A percentile compares a stretch with the other conserved stretches of the same genome.
These are phyloP conservation scores for Gracilinanus agilis DNA, from an alignment of 2,113 vertebrate species.

Conservation along the genomic window DNA sequence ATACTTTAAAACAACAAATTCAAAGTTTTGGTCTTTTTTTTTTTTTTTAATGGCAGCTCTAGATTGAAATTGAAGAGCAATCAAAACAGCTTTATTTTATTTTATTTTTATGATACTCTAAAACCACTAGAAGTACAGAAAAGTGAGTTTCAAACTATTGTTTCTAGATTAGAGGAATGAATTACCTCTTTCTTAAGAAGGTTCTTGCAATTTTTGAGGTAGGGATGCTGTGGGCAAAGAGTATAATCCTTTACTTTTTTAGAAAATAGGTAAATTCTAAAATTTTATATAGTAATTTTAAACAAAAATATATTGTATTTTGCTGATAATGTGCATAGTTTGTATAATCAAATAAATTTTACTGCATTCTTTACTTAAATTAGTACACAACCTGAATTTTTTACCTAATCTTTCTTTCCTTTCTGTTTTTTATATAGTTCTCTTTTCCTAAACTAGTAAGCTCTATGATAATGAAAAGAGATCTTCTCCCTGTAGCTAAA, in stretches of 20 bases:
- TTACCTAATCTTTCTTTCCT: background rate
- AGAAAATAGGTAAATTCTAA: slow-evolving; percentile 40
- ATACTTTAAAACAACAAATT: background rate
- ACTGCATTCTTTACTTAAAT: background rate
- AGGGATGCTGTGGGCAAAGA: slow-evolving; percentile 17
- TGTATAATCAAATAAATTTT: slow-evolving; percentile 18
- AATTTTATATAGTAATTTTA: slow-evolving; percentile 28
- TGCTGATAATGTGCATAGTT: slow-evolving; percentile 41
- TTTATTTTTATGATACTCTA: background rate
- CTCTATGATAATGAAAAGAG: background rate
- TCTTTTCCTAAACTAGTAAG: background rate
- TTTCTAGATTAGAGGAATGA: background rate
- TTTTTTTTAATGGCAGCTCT: background rate
- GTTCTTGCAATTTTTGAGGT: background rate
- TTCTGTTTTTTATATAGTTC: background rate
- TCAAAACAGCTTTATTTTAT: background rate
- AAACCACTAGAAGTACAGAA: background rate
- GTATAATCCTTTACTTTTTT: slow-evolving; percentile 18
- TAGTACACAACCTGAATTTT: background rate
- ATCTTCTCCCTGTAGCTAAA: background rate
- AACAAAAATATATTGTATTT: slow-evolving; percentile 1
- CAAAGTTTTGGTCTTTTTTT: background rate
- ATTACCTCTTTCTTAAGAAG: background rate
- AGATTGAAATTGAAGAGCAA: background rate
- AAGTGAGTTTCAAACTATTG: background rate